Base-by-base conservation (phyloP, 2,888 invertebrate species). In the Apamea sordens region DNA sequence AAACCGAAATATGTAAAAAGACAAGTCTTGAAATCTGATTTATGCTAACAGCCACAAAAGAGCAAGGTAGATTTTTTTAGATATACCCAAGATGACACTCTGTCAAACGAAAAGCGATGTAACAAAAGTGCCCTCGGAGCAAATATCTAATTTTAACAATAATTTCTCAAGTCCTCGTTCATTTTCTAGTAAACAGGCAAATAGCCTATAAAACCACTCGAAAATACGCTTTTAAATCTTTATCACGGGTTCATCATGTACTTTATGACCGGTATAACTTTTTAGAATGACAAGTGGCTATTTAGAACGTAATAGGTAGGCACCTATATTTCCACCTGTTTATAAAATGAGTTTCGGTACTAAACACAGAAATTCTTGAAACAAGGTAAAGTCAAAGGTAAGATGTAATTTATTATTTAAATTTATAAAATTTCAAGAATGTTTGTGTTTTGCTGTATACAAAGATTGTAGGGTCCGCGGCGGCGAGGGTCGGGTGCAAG, bases 401-500 rank as follows among this genome's bases (percentile, higher is more conserved):
- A 76, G 59, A 82, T 71, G 84, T 88, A 88, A 90, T 88, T 82
- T 82, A 86, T 88, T 84, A 86, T 89, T 87, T 79, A 82, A 86
- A 89, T 84, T 84, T 88, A 89, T 90, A 94, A 93, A 94, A 94
- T 95, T 92, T 91, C 89, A 93, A 93, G 95, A 94, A 95, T 94
- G 94, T 94, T 94, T 93, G 90, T 91, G 92, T 94, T 94, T 93
- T 91, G 90, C 89, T 92, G 90, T 92, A 92, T 94, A 95, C 95
- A 94, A 94, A 94, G 93, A 94, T 93, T 91, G 88, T 89, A 75
- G 93, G 93, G 93, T 90, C 91, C 89, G 90, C 92, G 89, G 91
- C 93, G 93, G 90, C 91, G 91, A 93, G 94, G 94, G 95, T 94
- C 94, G 96, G 95, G 92, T 95, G 95, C 94, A 95, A 94, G 94